These are phyloP conservation scores for Volucella bombylans DNA, from an alignment of 2,888 invertebrate genomes.

Conservation along the genomic window DNA sequence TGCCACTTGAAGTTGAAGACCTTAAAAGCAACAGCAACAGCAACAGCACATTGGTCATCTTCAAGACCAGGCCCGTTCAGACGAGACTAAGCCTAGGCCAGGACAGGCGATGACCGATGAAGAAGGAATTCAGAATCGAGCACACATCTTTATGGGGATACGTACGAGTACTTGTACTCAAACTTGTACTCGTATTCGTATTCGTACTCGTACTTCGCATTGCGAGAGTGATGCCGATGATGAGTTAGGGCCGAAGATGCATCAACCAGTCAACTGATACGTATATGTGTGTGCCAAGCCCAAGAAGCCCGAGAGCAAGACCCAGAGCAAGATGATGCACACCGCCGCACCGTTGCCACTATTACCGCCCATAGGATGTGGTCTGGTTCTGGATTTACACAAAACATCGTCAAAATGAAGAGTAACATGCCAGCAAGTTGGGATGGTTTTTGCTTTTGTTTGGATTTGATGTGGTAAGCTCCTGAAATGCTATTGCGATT, in stretches of 20 bases:
- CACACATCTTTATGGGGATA: conserved; percentile 30
- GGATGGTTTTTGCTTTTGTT: conserved; percentile 17
- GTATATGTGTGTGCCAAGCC: background rate
- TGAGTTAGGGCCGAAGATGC: conserved; percentile 59
- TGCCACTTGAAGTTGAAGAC: conserved; percentile 70
- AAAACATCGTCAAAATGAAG: conserved; percentile 64
- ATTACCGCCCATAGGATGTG: conserved; percentile 22
- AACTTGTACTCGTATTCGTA: no score
- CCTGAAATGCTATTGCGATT: conserved; percentile 4
- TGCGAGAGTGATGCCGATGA: conserved; percentile 56
- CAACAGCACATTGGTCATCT: conserved; percentile 65
- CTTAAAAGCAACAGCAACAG: conserved; percentile 31
- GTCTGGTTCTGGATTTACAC: conserved; percentile 51
- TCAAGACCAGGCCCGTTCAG: background rate
- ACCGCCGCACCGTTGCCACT: conserved; percentile 10
- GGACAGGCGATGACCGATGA: conserved; percentile 66
- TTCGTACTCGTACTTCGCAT: background rate
- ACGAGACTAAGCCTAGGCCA: no score
- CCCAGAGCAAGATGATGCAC: conserved; percentile 28
- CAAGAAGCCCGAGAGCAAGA: no score
- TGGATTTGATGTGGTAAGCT: conserved; percentile 38
- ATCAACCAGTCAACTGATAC: conserved; percentile 36
- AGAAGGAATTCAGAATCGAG: conserved; percentile 40
- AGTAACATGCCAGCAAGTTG: conserved; percentile 53
- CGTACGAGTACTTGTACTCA: no score